Conservation (phyloP, 2,113 vertebrate species). For the Eira barbara region DNA sequence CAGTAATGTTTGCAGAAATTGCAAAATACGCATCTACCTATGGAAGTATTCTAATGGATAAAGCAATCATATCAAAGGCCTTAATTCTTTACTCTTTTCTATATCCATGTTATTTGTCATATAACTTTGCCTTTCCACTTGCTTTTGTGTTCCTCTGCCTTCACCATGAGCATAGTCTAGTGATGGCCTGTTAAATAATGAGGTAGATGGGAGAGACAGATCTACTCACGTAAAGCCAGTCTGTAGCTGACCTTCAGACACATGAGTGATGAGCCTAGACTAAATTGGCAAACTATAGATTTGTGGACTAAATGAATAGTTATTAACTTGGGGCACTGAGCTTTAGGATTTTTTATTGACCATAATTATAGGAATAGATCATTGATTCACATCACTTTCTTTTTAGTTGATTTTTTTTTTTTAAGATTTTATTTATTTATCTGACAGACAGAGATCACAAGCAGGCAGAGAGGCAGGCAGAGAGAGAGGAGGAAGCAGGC, state of each 20-base stretch:
- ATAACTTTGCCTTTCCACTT: background rate
- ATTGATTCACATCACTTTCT: background rate
- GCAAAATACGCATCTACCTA: background rate
- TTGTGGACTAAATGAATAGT: background rate
- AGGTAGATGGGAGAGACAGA: background rate
- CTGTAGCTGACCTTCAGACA: background rate
- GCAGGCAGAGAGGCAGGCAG: no score
- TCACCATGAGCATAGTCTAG: background rate
- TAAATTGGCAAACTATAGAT: background rate
- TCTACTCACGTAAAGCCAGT: background rate
- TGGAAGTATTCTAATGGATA: background rate
- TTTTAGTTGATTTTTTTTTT: background rate
- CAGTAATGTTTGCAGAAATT: background rate
- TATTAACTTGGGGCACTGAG: background rate
- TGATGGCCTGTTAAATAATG: background rate
- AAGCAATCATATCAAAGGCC: background rate
- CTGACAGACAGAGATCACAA: no score
- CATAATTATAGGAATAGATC: background rate
- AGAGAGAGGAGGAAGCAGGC: no score
- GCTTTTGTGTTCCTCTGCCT: background rate
- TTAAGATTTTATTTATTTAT: no score
- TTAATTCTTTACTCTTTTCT: background rate
- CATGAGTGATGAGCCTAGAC: background rate
- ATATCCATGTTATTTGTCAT: background rate
- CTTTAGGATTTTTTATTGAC: background rate